Base-by-base conservation (phyloP, 2,888 invertebrate species). In the Cinara cedri region DNA sequence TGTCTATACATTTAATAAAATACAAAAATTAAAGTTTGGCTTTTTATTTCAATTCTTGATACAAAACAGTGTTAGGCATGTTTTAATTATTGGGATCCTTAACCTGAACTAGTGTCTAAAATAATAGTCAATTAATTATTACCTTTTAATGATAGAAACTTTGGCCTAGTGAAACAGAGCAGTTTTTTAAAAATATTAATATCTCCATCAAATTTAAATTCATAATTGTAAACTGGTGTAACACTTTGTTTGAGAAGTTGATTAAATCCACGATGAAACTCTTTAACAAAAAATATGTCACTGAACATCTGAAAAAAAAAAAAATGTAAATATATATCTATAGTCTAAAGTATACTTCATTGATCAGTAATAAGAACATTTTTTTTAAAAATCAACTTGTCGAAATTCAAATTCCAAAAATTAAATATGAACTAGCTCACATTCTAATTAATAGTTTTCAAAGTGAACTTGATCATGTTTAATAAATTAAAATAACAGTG, bases 271-370 rank as follows among this genome's bases (percentile, higher is more conserved):
- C 90, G 90, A 82, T 92, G 87, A 1, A 89, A 88, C 0, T 91
- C 90, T 78, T 88, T 89, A 16, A 89, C 86, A 83, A 93, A 92
- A 88, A 91, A 92, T 0, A 90, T 90, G 84, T 93, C 93, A 0
- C 91, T 90, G 83, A 91, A 91, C 82, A 92, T 87, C 93, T 93
- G 84, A 57, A 86, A 84, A 81, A 34, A 62, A 63, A 60, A 14
- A 26, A 34, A 34, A 34, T 34, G 6, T 34, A 34, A 34, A 34
- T 34, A 6, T 6, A 34, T n/a, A n/a, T n/a, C n/a, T n/a, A n/a
- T n/a, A n/a, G n/a, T n/a, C n/a, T n/a, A n/a, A n/a, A n/a, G n/a
- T n/a, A n/a, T n/a, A n/a, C n/a, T n/a, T n/a, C n/a, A n/a, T n/a
- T n/a, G n/a, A n/a, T n/a, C n/a, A n/a, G n/a, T n/a, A n/a, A n/a